Conservation (phyloP, 2,888 invertebrate species). For the Polyommatus icarus region DNA sequence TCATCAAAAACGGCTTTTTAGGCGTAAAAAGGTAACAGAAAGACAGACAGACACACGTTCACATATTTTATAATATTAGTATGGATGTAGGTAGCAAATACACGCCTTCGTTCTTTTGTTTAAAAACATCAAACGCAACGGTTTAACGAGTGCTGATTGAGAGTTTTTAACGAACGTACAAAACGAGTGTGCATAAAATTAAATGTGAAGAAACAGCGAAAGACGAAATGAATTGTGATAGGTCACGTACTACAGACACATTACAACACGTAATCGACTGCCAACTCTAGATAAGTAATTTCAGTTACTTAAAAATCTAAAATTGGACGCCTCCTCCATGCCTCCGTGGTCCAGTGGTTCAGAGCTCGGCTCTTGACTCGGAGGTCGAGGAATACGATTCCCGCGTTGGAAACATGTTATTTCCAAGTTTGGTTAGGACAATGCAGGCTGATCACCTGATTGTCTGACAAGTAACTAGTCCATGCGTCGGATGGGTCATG, state of each 20-base stretch:
- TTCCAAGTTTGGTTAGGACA: too few relatives aligned
- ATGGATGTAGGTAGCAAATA: background rate
- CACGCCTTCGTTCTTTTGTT: background rate
- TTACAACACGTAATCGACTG: conserved; percentile 23
- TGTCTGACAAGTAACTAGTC: too few relatives aligned
- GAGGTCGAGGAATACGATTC: too few relatives aligned
- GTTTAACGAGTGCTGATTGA: background rate
- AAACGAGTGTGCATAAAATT: conserved; percentile 16
- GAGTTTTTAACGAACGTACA: conserved; percentile 17
- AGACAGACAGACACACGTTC: background rate
- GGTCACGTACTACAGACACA: conserved; percentile 1
- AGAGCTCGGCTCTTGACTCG: too few relatives aligned
- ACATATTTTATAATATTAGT: background rate
- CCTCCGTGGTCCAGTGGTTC: too few relatives aligned
- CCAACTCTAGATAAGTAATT: conserved; percentile 12
- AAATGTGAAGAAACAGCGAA: conserved; percentile 19
- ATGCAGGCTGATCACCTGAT: too few relatives aligned
- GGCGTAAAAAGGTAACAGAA: too few relatives aligned
- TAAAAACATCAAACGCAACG: conserved; percentile 7
- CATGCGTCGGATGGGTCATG: too few relatives aligned
- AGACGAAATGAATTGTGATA: conserved; percentile 26
- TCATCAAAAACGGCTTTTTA: too few relatives aligned
- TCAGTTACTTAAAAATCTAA: background rate
- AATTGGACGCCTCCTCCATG: too few relatives aligned
- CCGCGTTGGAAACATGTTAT: too few relatives aligned